Percentiles rank a stretch among this genome's conserved stretches.
Conservation (phyloP, 2,797 vertebrate genomes). For the Myiothlypis coronata region DNA sequence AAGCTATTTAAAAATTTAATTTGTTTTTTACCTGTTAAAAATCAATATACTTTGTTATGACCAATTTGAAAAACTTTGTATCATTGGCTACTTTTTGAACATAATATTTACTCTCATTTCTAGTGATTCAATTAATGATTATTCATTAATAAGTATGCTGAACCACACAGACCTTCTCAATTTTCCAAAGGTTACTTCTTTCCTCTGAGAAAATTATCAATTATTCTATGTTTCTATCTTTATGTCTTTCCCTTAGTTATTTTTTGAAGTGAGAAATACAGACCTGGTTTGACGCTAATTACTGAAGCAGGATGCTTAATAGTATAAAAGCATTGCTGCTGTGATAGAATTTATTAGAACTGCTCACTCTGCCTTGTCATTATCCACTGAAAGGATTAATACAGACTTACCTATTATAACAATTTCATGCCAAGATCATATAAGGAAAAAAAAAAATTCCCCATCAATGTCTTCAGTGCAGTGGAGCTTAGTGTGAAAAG, state of each 20-base stretch:
- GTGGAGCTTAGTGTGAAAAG: not conserved
- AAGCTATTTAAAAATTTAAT: not conserved
- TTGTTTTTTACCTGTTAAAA: not conserved
- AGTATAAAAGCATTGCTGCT: not conserved
- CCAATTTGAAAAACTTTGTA: not conserved
- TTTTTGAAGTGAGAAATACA: not conserved
- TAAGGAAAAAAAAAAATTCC: not conserved
- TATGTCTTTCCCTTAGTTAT: not conserved
- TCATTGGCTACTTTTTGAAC: not conserved
- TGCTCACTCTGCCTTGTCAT: not conserved
- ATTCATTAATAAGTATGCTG: not conserved
- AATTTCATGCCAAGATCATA: fast-evolving
- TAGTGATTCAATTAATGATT: not conserved
- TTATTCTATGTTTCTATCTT: not conserved
- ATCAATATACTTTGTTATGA: not conserved
- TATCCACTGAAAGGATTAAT: not conserved
- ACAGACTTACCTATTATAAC: not conserved
- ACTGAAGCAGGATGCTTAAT: not conserved
- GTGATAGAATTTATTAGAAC: not conserved
- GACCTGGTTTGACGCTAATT: not conserved
- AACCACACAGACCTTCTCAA: not conserved
- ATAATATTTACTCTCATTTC: not conserved
- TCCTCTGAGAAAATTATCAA: not conserved
- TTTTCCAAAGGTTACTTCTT: not conserved
- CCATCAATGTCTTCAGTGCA: not conserved